Evolutionary conservation across 2,888 invertebrate genomes (phyloP).

Genomic region (Euplagia quadripunctaria): DNA sequence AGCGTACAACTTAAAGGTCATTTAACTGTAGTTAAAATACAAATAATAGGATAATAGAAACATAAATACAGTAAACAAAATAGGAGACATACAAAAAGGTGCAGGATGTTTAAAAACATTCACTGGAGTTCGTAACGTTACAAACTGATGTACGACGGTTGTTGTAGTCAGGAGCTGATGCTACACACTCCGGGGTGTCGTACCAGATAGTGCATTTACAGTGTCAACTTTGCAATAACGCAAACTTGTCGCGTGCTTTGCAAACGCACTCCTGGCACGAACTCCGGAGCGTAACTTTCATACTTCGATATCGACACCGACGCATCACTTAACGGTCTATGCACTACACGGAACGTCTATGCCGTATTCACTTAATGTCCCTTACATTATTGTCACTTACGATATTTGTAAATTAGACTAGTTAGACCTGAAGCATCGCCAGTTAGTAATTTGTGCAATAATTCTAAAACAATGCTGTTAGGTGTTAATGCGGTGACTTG

Average conservation of each 20-base stretch:
- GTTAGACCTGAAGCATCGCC: constrained; percentile 53
- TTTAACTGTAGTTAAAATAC: constrained; percentile 38
- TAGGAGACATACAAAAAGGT: constrained; percentile 39
- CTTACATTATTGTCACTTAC: constrained; percentile 44
- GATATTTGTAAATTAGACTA: constrained; percentile 36
- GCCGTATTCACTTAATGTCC: constrained; percentile 72
- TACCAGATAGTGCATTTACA: constrained; percentile 99
- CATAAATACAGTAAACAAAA: constrained; percentile 41
- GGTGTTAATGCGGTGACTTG: background rate
- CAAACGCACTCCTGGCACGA: constrained; percentile 99
- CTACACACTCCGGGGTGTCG: constrained; percentile 94
- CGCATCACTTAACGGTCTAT: constrained; percentile 78
- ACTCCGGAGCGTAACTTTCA: constrained; percentile 90
- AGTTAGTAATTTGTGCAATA: constrained; percentile 35
- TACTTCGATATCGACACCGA: constrained; percentile 74
- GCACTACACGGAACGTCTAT: constrained; percentile 76
- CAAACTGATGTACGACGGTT: constrained; percentile 62
- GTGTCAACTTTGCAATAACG: constrained; percentile 87
- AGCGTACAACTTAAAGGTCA: constrained; percentile 43
- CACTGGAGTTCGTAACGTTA: constrained; percentile 76
- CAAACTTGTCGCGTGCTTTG: constrained; percentile 89
- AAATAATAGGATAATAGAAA: constrained; percentile 42
- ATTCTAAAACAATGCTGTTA: constrained; percentile 6
- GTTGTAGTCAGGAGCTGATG: constrained; percentile 75
- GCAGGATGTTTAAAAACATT: constrained; percentile 39